phyloP scores from a whole-genome alignment of 2,113 vertebrate species.

The Okapia johnstoni region DNA sequence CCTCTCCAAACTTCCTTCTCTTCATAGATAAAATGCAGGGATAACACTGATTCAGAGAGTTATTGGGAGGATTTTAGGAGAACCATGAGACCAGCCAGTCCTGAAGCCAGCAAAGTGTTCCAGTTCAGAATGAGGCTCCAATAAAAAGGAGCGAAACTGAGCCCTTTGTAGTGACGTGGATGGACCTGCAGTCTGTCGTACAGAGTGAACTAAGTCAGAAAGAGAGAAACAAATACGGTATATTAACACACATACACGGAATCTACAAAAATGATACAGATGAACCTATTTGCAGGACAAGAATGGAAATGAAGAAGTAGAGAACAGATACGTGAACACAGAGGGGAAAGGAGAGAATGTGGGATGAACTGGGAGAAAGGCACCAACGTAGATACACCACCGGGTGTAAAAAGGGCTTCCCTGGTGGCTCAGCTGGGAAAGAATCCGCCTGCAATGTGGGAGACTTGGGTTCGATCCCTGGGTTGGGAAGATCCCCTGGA shows the following conservation, averaged over 20 bases:
- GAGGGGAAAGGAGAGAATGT: neutral
- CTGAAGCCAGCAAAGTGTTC: neutral
- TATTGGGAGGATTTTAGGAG: neutral
- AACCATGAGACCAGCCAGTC: neutral
- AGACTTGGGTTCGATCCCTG: neutral
- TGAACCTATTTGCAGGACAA: neutral
- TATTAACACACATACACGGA: neutral
- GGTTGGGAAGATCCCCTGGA: neutral
- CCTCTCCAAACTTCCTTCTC: neutral
- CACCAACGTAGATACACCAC: neutral
- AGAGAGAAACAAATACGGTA: neutral
- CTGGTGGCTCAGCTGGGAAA: neutral
- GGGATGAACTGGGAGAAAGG: neutral
- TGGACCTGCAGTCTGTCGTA: neutral
- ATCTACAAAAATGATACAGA: neutral
- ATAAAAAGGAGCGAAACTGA: neutral
- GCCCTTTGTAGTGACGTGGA: neutral
- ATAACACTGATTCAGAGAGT: neutral
- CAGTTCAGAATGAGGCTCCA: neutral
- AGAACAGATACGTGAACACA: neutral
- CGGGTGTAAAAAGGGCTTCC: neutral
- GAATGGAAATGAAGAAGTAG: accelerated
- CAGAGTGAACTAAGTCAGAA: neutral
- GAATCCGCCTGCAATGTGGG: neutral
- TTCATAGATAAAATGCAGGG: neutral